Evolutionary conservation across 2,113 vertebrate species (phyloP).

Genomic region (Sitta europaea): DNA sequence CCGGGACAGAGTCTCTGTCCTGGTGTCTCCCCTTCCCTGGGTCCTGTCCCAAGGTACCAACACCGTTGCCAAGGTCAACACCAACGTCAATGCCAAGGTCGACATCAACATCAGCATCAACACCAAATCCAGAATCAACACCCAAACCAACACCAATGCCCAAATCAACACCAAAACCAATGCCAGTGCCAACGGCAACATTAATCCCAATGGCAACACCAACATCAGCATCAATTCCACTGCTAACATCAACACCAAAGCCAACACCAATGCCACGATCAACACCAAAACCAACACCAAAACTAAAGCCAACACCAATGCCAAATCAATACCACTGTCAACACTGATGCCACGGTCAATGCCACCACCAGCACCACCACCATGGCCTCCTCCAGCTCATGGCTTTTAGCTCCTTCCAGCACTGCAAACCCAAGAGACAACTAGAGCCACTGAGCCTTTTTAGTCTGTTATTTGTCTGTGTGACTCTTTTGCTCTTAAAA

Average conservation of each 20-base stretch:
- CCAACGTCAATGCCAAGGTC: accelerated
- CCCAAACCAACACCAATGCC: too few relatives aligned
- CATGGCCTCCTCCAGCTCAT: not conserved
- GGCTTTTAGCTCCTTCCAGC: not conserved
- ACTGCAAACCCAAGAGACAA: not conserved
- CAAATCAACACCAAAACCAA: not conserved
- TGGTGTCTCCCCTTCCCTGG: not conserved
- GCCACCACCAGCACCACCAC: not conserved
- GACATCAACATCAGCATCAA: accelerated
- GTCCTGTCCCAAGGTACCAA: not conserved
- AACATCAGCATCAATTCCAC: not conserved
- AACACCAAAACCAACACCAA: not conserved
- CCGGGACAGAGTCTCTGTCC: accelerated
- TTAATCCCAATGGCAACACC: too few relatives aligned
- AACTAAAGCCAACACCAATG: too few relatives aligned
- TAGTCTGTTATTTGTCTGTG: not conserved
- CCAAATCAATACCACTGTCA: not conserved
- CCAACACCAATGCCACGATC: not conserved
- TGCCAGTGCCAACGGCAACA: accelerated
- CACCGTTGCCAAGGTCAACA: not conserved
- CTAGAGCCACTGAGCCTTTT: not conserved
- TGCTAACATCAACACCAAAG: too few relatives aligned
- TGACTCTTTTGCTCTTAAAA: slow-evolving; percentile 61
- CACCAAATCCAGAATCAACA: not conserved
- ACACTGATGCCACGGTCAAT: accelerated